Conservation (phyloP, 2,797 vertebrate genomes). For the Petrocephalus schoutedeni region DNA sequence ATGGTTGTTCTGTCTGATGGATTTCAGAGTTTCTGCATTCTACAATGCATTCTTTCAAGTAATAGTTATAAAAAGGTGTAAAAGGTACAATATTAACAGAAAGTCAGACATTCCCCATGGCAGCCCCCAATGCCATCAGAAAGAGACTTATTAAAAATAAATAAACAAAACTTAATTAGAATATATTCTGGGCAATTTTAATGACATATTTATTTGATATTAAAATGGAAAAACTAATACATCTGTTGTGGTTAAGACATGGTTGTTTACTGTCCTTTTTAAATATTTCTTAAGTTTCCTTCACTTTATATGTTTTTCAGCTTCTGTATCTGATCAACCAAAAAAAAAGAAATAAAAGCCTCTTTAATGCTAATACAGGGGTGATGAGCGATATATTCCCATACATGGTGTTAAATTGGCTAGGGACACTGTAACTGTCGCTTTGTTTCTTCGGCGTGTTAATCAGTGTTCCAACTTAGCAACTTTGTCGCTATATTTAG, state of each 20-base stretch:
- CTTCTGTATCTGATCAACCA: not conserved
- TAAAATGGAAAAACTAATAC: not conserved
- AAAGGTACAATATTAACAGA: not conserved
- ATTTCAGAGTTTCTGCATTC: not conserved
- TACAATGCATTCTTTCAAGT: not conserved
- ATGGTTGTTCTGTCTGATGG: not conserved
- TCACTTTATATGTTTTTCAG: not conserved
- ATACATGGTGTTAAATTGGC: not conserved
- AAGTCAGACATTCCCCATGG: slow-evolving; percentile 62
- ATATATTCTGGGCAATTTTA: not conserved
- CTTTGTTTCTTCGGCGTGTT: not conserved
- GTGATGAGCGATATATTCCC: no score
- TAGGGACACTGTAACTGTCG: not conserved
- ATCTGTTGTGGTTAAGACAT: not conserved
- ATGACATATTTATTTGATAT: not conserved
- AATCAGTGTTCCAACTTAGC: no score
- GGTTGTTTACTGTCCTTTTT: not conserved
- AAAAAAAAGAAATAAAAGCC: no score
- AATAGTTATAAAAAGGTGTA: not conserved
- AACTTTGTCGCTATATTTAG: no score
- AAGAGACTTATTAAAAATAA: not conserved
- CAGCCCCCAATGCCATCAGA: slow-evolving; percentile 67
- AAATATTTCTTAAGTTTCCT: not conserved
- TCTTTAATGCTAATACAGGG: no score
- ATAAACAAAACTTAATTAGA: not conserved